A percentile compares a stretch with the other conserved stretches of the same genome.
These are phyloP conservation scores for Sturnus vulgaris DNA, from an alignment of 2,113 vertebrate species.

Conservation along the genomic window DNA sequence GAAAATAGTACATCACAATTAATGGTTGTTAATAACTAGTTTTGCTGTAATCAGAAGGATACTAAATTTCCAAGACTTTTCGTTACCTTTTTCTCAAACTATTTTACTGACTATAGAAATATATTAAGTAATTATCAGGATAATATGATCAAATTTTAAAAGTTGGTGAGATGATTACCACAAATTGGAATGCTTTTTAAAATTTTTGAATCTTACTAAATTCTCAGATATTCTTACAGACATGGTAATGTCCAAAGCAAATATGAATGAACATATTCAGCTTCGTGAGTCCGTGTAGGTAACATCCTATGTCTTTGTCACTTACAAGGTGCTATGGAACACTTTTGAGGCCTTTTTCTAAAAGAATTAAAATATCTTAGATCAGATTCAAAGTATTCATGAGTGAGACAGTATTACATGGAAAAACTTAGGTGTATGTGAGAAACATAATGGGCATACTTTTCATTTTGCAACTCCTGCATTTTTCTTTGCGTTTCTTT, in stretches of 20 bases:
- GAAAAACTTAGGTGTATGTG: neutral
- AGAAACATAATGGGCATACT: slow-evolving; percentile 73
- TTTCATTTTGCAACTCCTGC: slow-evolving; percentile 90
- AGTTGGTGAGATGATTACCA: neutral
- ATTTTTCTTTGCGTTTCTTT: slow-evolving; percentile 88
- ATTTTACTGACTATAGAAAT: neutral
- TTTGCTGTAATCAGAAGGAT: neutral
- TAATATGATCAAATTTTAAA: neutral
- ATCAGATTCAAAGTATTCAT: neutral
- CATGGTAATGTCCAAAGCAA: neutral
- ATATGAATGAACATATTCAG: neutral
- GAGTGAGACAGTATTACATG: neutral
- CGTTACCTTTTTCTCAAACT: neutral
- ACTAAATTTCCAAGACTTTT: neutral
- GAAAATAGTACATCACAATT: neutral
- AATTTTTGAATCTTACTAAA: neutral
- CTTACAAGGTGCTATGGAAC: neutral
- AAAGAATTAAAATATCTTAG: neutral
- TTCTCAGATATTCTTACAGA: neutral
- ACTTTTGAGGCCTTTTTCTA: neutral
- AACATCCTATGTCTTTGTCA: neutral
- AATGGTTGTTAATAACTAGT: neutral
- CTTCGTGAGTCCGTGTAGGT: neutral
- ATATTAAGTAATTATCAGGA: neutral
- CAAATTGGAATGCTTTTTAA: neutral